phyloP scores from a whole-genome alignment of 2,797 vertebrate species.

The Smutsia gigantea region DNA sequence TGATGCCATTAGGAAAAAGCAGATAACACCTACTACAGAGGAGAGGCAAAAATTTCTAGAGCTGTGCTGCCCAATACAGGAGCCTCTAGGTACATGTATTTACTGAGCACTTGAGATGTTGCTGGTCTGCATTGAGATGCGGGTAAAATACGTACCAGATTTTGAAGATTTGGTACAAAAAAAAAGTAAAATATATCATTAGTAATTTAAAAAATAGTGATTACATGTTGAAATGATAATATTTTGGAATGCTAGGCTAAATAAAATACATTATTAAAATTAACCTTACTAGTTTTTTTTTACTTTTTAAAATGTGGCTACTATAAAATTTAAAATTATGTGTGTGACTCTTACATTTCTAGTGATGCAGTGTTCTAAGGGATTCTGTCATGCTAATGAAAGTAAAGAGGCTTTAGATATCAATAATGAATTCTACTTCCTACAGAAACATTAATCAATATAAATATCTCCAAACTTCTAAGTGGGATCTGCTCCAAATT shows the following conservation, averaged over 20 bases:
- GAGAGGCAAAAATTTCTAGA: neutral
- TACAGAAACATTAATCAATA: neutral
- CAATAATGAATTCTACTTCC: neutral
- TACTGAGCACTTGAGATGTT: neutral
- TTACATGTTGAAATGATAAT: neutral
- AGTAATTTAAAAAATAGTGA: neutral
- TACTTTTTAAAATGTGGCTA: neutral
- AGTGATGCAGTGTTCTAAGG: neutral
- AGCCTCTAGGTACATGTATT: neutral
- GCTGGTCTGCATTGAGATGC: neutral
- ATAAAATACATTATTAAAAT: conserved; percentile 8
- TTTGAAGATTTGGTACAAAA: neutral
- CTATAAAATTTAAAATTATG: neutral
- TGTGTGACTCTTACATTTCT: neutral
- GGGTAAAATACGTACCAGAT: neutral
- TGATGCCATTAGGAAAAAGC: neutral
- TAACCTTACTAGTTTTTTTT: neutral
- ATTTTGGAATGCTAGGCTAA: neutral
- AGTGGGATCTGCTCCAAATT: neutral
- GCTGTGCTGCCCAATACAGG: neutral
- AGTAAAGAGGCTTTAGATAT: neutral
- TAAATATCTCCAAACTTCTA: neutral
- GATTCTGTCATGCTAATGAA: neutral
- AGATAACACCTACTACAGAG: neutral
- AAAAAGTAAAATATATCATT: neutral